phyloP scores from a whole-genome alignment of 1,140 invertebrate genomes.

The Aphelinus atriplicis region DNA sequence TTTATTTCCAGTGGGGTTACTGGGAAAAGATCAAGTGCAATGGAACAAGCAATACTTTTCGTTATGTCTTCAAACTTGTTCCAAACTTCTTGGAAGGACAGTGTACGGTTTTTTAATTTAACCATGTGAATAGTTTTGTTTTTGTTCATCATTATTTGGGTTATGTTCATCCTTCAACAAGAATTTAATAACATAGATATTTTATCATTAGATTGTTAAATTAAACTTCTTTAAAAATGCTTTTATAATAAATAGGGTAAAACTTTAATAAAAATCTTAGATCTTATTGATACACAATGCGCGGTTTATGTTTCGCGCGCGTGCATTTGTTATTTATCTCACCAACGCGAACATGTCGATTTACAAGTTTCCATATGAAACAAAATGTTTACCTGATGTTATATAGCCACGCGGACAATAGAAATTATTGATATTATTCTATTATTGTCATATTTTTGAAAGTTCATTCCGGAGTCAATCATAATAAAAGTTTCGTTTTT shows the following conservation, averaged over 20 bases:
- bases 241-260: not conserved
- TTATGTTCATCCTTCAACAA: not conserved
- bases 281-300: not conserved
- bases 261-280: conserved; percentile 22
- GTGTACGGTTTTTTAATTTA: conserved; percentile 50
- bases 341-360: conserved; percentile 8
- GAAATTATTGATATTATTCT: too few relatives aligned
- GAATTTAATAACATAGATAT: not conserved
- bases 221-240: not conserved
- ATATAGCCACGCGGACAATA: too few relatives aligned
- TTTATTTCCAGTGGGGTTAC: conserved; percentile 30
- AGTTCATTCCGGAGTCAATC: too few relatives aligned
- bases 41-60: conserved; percentile 31
- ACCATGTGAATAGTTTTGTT: conserved; percentile 21
- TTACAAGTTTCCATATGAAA: too few relatives aligned
- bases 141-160: conserved; percentile 5
- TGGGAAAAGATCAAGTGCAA: conserved; percentile 29
- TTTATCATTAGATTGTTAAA: not conserved
- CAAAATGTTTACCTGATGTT: too few relatives aligned
- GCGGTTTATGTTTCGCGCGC: conserved; percentile 25
- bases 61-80: conserved; percentile 32
- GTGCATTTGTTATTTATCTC: conserved; percentile 17
- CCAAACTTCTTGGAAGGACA: conserved; percentile 33
- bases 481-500: too few relatives aligned
- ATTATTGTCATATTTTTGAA: too few relatives aligned